Evolutionary conservation across 1,140 invertebrate species (phyloP).

Genomic region (Hestina assimilis): DNA sequence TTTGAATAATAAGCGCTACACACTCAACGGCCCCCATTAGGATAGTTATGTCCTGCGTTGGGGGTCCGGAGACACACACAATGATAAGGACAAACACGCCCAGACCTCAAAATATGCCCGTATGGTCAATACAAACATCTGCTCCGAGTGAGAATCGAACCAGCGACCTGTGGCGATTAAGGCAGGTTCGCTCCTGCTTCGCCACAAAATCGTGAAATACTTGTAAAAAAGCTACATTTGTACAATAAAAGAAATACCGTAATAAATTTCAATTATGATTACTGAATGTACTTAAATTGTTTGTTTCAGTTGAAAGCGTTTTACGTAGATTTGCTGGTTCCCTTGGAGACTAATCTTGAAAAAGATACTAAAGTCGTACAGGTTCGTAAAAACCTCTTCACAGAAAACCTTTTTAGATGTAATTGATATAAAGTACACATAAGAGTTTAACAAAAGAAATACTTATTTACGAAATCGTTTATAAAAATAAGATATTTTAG

Average conservation of each 20-base stretch:
- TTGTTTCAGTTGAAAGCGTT: slow-evolving; percentile 92
- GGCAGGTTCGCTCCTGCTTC: neutral
- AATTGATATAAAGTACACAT: neutral
- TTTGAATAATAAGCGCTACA: too few species aligned
- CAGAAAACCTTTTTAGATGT: neutral
- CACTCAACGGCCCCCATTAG: too few species aligned
- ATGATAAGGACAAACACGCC: too few species aligned
- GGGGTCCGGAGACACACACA: too few species aligned
- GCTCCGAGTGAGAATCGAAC: too few species aligned
- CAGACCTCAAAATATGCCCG: too few species aligned
- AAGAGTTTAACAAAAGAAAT: too few species aligned
- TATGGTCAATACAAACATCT: too few species aligned
- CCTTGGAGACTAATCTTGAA: slow-evolving; percentile 94
- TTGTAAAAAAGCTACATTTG: neutral
- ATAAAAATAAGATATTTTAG: too few species aligned
- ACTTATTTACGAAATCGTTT: too few species aligned
- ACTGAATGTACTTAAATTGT: slow-evolving; percentile 39
- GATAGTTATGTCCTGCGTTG: too few species aligned
- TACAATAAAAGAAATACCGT: neutral
- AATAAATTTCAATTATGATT: slow-evolving; percentile 16
- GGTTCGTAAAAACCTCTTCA: slow-evolving; percentile 76
- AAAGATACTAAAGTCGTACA: slow-evolving; percentile 96
- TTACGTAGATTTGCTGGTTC: slow-evolving; percentile 94
- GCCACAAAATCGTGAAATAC: neutral
- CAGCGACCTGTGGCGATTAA: too few species aligned